Evolutionary conservation across 2,113 vertebrate genomes (phyloP).

Genomic region (Dinomys branickii): DNA sequence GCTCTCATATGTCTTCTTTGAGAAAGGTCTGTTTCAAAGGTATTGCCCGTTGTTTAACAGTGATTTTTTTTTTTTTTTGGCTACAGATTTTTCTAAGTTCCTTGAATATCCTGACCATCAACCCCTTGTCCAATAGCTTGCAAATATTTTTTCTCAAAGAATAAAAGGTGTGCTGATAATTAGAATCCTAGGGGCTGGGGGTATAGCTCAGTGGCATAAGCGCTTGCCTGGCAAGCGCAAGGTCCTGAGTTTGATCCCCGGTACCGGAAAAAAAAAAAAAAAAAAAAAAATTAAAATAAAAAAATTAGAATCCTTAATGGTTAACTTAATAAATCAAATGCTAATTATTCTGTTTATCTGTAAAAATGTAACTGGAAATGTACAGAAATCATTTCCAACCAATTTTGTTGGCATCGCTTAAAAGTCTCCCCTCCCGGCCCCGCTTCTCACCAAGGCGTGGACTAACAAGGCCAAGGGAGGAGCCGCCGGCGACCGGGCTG

Average conservation of each 20-base stretch:
- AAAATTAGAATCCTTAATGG: constrained; percentile 1
- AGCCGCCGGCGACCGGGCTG: constrained; percentile 74
- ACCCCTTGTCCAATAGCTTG: not conserved
- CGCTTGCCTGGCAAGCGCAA: too few relatives aligned
- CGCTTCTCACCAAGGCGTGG: constrained; percentile 87
- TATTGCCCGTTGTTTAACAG: not conserved
- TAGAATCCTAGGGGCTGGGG: too few relatives aligned
- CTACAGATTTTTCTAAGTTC: not conserved
- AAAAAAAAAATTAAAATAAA: too few relatives aligned
- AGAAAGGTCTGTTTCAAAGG: not conserved
- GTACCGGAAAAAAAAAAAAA: too few relatives aligned
- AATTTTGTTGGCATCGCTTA: constrained; percentile 21
- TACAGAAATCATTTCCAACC: constrained; percentile 13
- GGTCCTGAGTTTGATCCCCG: too few relatives aligned
- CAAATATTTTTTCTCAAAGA: not conserved
- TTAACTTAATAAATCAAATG: constrained; percentile 34
- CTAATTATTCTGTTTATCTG: constrained; percentile 40
- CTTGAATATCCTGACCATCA: not conserved
- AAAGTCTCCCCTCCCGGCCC: constrained; percentile 21
- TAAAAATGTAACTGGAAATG: not conserved
- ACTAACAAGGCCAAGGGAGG: constrained; percentile 91
- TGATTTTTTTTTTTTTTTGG: not conserved
- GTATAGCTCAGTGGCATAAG: too few relatives aligned
- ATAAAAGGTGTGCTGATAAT: constrained; percentile 19
- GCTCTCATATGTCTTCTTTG: not conserved